Evolutionary conservation across 1,140 invertebrate species (phyloP), one percentile per base, ranked within the genome.

Genomic region (Procambarus virginalis): DNA sequence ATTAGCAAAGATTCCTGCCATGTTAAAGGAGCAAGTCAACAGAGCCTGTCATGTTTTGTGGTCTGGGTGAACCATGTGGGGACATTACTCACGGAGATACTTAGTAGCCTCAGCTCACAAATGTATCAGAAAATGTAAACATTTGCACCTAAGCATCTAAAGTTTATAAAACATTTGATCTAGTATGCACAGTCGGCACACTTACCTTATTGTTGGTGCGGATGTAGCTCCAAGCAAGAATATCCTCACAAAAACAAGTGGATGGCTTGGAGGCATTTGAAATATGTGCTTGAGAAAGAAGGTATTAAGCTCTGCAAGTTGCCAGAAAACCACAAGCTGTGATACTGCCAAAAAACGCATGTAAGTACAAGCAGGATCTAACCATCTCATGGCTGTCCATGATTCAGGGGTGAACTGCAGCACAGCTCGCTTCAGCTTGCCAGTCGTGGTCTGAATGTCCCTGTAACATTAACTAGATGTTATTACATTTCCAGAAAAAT

Each of bases 231-330:
- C 98, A 92, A 99, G 96, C 3, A 99, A 95, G 86, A 97, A 95
- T 51, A 99, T 95, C 92, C 99, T 95, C 78, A 96, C 96, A 89
- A 99, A 96, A 86, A 99, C 98, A 86, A 99, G 95, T 10, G 97
- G 96, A 95, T 99, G 99, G 90, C 96, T 97, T 14, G 98, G 97
- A 60, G 98, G 98, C 94, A 99, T 97, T 94, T 99, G 97, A 94
- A 99, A 99, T 82, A 99, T 98, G 93, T 99, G 99, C 94, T n/a
- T 99, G 51, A 99, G 94, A 94, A 99, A 99, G 94, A n/a, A 99
- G 20, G 98, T 99, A 94, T 99, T 99, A 64, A 99, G 94, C 94
- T 99, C 99, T 10, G 97, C 98, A 76, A 99, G 95, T 95, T 98
- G 97, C 98, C 98, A 99, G 93, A 99, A 98, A 82, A 99, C 96